Conservation (phyloP, 92 coral and sea anemone genomes). For the Desmophyllum pertusum region DNA sequence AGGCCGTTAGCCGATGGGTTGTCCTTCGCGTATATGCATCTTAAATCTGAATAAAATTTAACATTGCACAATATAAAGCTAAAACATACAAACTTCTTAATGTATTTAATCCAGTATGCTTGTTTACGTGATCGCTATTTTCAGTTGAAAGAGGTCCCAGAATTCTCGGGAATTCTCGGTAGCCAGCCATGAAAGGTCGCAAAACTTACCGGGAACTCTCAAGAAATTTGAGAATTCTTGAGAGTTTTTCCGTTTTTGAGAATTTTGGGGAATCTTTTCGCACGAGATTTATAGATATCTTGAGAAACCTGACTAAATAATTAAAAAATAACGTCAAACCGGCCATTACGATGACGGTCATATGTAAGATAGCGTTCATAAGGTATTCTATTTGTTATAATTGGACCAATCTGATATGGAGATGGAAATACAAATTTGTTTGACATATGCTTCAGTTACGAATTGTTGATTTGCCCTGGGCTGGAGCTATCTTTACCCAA, state of each 20-base stretch:
- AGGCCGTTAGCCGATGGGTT: background rate
- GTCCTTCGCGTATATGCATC: background rate
- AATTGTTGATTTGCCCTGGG: constrained; percentile 12
- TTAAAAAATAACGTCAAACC: background rate
- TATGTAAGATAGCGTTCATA: background rate
- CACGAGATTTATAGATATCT: background rate
- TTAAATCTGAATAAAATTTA: background rate
- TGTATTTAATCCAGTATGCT: background rate
- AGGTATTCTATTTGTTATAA: background rate
- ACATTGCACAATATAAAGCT: background rate
- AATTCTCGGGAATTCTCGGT: no score
- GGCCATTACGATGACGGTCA: background rate
- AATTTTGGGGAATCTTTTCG: background rate
- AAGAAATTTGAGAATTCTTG: no score
- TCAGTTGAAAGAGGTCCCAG: no score
- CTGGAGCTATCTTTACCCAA: background rate
- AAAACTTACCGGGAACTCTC: no score
- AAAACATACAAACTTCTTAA: background rate
- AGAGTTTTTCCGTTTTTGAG: no score
- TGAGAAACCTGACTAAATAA: background rate
- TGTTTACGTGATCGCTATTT: no score
- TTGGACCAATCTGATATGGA: background rate
- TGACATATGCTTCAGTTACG: background rate
- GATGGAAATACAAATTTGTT: constrained; percentile 8
- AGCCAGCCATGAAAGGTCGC: no score